A percentile compares a stretch with the other conserved stretches of the same genome.
These are phyloP conservation scores for Teleogryllus oceanicus DNA, from an alignment of 2,888 invertebrate species.

Conservation along the genomic window DNA sequence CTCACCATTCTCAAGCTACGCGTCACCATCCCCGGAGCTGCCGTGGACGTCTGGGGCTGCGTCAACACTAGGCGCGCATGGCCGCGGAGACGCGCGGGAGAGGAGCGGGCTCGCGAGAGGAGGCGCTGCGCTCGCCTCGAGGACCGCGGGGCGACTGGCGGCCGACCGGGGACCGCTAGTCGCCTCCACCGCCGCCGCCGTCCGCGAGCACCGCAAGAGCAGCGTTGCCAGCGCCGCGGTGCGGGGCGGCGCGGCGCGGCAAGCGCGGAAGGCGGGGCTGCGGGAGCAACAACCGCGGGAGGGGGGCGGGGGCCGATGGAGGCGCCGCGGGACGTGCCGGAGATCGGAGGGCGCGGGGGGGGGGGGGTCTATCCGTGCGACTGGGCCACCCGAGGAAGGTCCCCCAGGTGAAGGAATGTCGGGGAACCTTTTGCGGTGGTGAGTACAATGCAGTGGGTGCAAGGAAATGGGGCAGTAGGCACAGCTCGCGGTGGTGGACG, in stretches of 20 bases:
- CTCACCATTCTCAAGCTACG: too few relatives aligned
- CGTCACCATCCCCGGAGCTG: too few relatives aligned
- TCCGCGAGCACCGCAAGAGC: not conserved
- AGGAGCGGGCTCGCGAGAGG: not conserved
- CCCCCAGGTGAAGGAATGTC: too few relatives aligned
- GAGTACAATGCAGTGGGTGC: too few relatives aligned
- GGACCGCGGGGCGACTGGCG: slow-evolving; percentile 6
- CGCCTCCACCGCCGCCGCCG: not conserved
- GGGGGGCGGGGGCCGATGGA: not conserved
- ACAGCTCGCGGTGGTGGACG: too few relatives aligned
- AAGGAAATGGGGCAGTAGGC: too few relatives aligned
- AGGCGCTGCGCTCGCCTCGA: not conserved
- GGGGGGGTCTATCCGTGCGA: too few relatives aligned
- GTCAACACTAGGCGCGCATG: not conserved
- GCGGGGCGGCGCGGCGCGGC: not conserved
- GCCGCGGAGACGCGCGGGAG: not conserved
- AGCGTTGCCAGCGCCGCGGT: not conserved
- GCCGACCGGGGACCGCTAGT: not conserved
- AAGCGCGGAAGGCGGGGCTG: not conserved
- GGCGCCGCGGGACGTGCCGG: too few relatives aligned
- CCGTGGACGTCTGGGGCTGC: not conserved
- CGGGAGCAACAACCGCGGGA: not conserved
- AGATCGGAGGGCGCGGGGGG: too few relatives aligned
- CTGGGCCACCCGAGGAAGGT: too few relatives aligned
- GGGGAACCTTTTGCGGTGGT: too few relatives aligned